Base-by-base conservation (phyloP, 2,113 vertebrate genomes). In the Cynoglossus semilaevis region DNA sequence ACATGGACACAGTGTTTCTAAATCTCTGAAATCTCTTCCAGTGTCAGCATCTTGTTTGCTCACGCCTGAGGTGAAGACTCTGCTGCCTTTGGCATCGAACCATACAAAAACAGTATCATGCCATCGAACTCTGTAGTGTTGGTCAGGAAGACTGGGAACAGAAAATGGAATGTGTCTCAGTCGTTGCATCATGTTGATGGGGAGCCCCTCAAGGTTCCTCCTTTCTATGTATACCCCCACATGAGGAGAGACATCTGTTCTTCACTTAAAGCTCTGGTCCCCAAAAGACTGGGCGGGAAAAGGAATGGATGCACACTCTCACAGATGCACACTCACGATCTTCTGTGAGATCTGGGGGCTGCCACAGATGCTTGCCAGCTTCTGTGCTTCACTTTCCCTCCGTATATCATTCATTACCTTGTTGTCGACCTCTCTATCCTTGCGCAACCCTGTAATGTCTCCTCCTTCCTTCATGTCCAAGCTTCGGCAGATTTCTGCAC, bases 241-340 rank as follows among this genome's bases (percentile, higher is more conserved):
- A 51, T 43, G 74, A 77, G 54, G 48, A 67, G 19, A 55, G 57
- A 86, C 87, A 88, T 89, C 81, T 91, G 88, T 81, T 81, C 58
- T 80, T 70, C 76, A 82, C 72, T 81, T 89, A 84, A 81, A 76
- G 64, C 66, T 65, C 58, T 45, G 17, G 42, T 50, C 38, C 61
- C 40, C 34, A 1, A 62, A 45, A 63, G 38, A 47, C 9, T 67
- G 37, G 59, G 42, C 1, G 42, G n/a, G 42, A 43, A n/a, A 14
- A 14, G 10, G 10, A 12, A 14, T 5, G 38, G 37, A 38, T 2
- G 12, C 9, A 10, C 37, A 3, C 37, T 38, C 37, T 38, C 17
- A 65, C 19, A 51, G 46, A 41, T 45, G 49, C 19, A 46, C 63
- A 46, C 42, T 22, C 12, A 5, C 15, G 16, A 15, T 14, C 68